Percentiles rank a stretch among this genome's conserved stretches.
phyloP scores from a whole-genome alignment of 2,888 invertebrate species.

The Plutella xylostella region DNA sequence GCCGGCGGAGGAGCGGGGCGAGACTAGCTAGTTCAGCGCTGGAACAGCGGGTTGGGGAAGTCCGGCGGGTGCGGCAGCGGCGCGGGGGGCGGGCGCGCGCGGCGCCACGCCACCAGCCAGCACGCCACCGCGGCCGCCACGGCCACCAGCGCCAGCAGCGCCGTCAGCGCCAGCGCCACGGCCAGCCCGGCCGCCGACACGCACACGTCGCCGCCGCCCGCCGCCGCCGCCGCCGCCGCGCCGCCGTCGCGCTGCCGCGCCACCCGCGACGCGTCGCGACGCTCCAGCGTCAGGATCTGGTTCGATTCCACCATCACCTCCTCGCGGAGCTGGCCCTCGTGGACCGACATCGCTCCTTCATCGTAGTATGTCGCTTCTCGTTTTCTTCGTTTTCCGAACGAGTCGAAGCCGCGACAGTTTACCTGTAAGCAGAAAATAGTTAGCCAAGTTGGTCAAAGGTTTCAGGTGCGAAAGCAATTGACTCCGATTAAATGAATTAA shows the following conservation, averaged over 20 bases:
- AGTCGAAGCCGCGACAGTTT: conserved; percentile 91
- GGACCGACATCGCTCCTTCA: conserved; percentile 68
- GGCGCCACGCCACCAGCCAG: conserved; percentile 94
- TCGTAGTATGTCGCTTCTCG: conserved; percentile 68
- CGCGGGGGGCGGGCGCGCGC: conserved; percentile 87
- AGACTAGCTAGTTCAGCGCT: conserved; percentile 58
- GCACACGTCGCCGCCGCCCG: conserved; percentile 82
- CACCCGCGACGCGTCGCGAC: conserved; percentile 81
- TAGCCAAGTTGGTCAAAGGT: neutral
- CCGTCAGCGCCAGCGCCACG: conserved; percentile 92
- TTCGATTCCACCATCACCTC: conserved; percentile 95
- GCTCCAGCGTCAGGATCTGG: conserved; percentile 89
- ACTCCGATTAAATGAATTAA: neutral
- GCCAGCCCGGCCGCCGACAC: conserved; percentile 94
- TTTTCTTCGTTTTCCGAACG: conserved; percentile 84
- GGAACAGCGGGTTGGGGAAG: conserved; percentile 93
- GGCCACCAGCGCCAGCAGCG: conserved; percentile 89
- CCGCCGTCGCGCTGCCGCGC: conserved; percentile 85
- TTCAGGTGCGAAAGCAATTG: neutral
- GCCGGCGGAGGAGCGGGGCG: conserved; percentile 65
- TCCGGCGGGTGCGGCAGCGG: conserved; percentile 95
- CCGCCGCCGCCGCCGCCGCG: conserved; percentile 64
- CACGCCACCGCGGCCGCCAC: conserved; percentile 95
- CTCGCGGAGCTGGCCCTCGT: conserved; percentile 87
- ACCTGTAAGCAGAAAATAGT: conserved; percentile 70